Evolutionary conservation across 92 coral and sea anemone species (phyloP).

Genomic region (Porites divaricata): DNA sequence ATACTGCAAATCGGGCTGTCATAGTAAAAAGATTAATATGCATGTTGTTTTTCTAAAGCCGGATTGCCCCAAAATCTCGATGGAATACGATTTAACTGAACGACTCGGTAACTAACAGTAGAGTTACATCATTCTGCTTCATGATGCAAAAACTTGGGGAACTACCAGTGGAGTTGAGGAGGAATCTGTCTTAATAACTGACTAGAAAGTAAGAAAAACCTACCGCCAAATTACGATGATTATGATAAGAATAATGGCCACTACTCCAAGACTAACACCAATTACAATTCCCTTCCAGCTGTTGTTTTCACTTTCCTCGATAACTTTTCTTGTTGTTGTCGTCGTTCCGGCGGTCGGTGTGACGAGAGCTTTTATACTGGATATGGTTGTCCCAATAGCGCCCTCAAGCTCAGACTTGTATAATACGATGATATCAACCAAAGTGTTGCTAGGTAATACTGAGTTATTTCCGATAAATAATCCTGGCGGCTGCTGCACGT

Average conservation of each 20-base stretch:
- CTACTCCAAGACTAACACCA: constrained; percentile 8
- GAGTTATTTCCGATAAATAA: constrained; percentile 1
- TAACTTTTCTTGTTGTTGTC: neutral
- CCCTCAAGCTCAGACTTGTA: constrained; percentile 20
- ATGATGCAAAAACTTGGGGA: too few species aligned
- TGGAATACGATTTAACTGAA: too few species aligned
- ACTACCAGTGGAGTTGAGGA: too few species aligned
- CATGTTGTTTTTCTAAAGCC: too few species aligned
- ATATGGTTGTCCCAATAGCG: constrained; percentile 16
- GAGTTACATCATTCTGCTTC: too few species aligned
- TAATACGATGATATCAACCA: neutral
- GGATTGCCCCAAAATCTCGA: too few species aligned
- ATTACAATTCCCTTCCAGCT: constrained; percentile 15
- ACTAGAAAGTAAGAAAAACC: neutral
- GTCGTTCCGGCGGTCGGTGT: neutral
- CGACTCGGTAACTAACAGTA: too few species aligned
- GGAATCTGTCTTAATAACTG: too few species aligned
- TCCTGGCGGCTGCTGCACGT: constrained; percentile 28
- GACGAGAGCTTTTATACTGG: neutral
- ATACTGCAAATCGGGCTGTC: too few species aligned
- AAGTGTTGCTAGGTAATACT: constrained; percentile 11
- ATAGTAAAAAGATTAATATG: too few species aligned
- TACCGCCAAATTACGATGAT: neutral
- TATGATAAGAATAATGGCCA: neutral
- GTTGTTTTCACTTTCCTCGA: neutral